A percentile compares a stretch with the other conserved stretches of the same genome.
These are phyloP conservation scores for Calonectris borealis DNA, from an alignment of 2,113 vertebrate species.

Conservation along the genomic window DNA sequence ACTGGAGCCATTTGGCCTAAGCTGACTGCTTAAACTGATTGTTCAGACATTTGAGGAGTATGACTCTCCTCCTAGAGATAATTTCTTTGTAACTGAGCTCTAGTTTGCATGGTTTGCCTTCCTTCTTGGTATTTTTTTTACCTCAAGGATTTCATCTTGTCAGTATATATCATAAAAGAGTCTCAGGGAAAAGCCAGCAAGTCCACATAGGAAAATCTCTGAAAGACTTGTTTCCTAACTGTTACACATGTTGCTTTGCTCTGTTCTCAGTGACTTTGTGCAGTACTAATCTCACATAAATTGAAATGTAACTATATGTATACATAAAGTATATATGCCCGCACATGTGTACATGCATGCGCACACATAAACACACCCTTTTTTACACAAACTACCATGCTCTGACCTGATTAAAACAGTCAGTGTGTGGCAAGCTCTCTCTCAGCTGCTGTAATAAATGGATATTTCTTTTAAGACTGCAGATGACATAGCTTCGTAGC, in stretches of 20 bases:
- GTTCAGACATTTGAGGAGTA: conserved; percentile 62
- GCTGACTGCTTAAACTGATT: conserved; percentile 55
- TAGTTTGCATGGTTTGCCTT: conserved; percentile 47
- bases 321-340: not conserved
- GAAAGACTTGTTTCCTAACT: not conserved
- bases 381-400: not conserved
- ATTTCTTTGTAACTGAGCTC: conserved; percentile 55
- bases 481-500: not conserved
- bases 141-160: not conserved
- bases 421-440: not conserved
- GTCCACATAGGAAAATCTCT: not conserved
- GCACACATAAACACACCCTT: not conserved
- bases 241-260: not conserved
- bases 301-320: not conserved
- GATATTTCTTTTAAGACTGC: not conserved
- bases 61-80: conserved; percentile 36
- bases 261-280: not conserved
- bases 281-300: not conserved
- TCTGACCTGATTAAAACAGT: not conserved
- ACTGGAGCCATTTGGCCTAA: conserved; percentile 39
- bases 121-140: conserved; percentile 27
- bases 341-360: fast-evolving
- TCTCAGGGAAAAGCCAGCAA: conserved; percentile 17
- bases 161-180: conserved; percentile 14
- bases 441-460: not conserved